Percentiles rank a stretch among this genome's conserved stretches.
Conservation (phyloP, 2,113 vertebrate genomes). For the Agelaius tricolor region DNA sequence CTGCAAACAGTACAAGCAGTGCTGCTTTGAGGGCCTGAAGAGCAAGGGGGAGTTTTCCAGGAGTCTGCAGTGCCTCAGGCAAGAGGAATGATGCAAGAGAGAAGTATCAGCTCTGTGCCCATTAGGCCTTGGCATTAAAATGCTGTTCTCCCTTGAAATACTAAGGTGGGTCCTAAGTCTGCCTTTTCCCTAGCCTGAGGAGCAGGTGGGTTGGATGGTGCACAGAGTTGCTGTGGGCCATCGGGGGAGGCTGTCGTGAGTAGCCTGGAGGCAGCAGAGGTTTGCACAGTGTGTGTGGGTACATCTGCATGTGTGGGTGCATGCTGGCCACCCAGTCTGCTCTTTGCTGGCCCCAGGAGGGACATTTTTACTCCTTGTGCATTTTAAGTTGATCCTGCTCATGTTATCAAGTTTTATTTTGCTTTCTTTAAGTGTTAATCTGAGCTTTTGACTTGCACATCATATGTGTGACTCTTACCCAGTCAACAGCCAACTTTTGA, state of each 20-base stretch:
- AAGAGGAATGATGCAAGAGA: neutral
- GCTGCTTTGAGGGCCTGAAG: neutral
- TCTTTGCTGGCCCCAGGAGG: neutral
- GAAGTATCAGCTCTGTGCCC: neutral
- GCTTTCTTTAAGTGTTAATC: constrained; percentile 26
- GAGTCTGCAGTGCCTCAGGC: constrained; percentile 3
- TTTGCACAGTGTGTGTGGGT: neutral
- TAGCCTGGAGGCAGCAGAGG: constrained; percentile 6
- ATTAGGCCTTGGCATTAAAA: neutral
- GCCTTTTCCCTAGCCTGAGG: neutral
- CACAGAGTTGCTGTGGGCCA: neutral
- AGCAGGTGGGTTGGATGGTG: neutral
- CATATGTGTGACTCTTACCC: constrained; percentile 59
- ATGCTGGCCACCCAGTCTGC: neutral
- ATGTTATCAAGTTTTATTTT: constrained; percentile 62
- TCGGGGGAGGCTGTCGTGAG: neutral
- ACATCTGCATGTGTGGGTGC: neutral
- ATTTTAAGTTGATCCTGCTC: constrained; percentile 60
- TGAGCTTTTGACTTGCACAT: constrained; percentile 34
- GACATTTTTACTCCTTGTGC: neutral
- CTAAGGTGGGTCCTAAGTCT: neutral
- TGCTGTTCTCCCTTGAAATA: neutral
- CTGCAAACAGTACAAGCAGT: neutral
- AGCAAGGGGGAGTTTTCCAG: neutral
- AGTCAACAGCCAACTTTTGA: constrained; percentile 38